Evolutionary conservation across 2,888 invertebrate species (phyloP), one percentile per base, ranked within the genome.

Genomic region (Pristionchus arcanus): DNA sequence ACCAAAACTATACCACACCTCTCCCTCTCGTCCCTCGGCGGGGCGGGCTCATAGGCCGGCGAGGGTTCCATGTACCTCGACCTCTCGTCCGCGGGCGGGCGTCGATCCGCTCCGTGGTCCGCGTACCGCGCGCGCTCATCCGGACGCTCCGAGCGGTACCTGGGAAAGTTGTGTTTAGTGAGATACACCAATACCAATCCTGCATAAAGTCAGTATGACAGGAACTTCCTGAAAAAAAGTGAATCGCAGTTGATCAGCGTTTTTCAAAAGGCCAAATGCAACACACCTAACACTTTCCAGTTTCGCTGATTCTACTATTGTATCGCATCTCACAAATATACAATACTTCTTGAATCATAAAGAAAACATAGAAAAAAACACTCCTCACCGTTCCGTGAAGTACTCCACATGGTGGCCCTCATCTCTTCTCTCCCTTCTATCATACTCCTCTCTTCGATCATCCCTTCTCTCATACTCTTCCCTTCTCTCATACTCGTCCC

Each of bases 61-160:
- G 68, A 31, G 68, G 4, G 68, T 2, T 28, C 68, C 19, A 4
- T 37, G 37, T 74, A 74, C 19, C 74, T 34, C 5, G 21, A 7
- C 21, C 74, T 19, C 28, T 74, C 74, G 74, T 34, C 71, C 34
- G 71, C 71, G 71, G 2, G 28, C 16, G 15, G 31, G 31, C 31
- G 28, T 9, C 34, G 77, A 42, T 77, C 42, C 77, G 37, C 77
- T 25, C 11, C 77, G 21, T 53, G 49, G 7, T 81, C 81, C 49
- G n/a, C 81, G 81, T 81, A 81, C 28, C 81, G 42, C 4, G 15
- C 81, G 28, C 81, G 81, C n/a, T 81, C 81, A 9, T 81, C 81
- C 49, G 81, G 49, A 19, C 77, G 77, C 77, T 77, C 77, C 77
- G 42, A 16, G 42, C 81, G 81, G 81, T 81, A 81, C 81, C 81